These are phyloP conservation scores for Epinotia demarniana DNA, from an alignment of 2,888 invertebrate genomes.

Conservation along the genomic window DNA sequence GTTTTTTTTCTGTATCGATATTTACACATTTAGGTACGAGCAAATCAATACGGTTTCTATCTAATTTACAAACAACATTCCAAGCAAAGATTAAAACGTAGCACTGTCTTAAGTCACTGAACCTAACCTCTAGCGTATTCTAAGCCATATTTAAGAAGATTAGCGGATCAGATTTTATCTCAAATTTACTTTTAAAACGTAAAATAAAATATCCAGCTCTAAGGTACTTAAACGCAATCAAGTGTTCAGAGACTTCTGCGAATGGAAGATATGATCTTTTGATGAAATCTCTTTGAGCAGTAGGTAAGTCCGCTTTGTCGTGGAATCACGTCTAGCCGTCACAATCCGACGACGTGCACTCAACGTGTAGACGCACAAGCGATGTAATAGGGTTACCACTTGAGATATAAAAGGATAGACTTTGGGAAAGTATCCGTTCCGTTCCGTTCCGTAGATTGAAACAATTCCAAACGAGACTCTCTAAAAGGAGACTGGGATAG, in stretches of 20 bases:
- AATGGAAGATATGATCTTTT: neutral
- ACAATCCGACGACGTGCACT: neutral
- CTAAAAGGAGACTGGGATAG: too few species aligned
- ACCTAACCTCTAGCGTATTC: neutral
- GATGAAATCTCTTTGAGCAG: constrained; percentile 1
- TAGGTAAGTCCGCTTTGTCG: neutral
- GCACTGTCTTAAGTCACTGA: neutral
- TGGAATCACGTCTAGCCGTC: constrained; percentile 4
- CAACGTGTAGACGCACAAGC: neutral
- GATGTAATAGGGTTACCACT: constrained; percentile 2
- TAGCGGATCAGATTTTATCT: neutral
- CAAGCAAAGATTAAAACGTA: too few species aligned
- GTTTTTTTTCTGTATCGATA: too few species aligned
- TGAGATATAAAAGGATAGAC: neutral
- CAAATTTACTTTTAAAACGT: neutral
- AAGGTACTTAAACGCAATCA: neutral
- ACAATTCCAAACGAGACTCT: too few species aligned
- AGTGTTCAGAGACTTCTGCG: neutral
- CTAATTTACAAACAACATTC: too few species aligned
- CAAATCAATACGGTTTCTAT: too few species aligned
- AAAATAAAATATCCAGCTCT: neutral
- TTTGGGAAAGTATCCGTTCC: too few species aligned
- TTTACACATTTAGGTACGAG: too few species aligned
- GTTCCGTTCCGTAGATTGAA: too few species aligned
- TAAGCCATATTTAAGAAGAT: neutral